Percentiles rank a stretch among this genome's conserved stretches.
These are phyloP conservation scores for Cyclophora punctaria DNA, from an alignment of 2,888 invertebrate genomes.

Conservation along the genomic window DNA sequence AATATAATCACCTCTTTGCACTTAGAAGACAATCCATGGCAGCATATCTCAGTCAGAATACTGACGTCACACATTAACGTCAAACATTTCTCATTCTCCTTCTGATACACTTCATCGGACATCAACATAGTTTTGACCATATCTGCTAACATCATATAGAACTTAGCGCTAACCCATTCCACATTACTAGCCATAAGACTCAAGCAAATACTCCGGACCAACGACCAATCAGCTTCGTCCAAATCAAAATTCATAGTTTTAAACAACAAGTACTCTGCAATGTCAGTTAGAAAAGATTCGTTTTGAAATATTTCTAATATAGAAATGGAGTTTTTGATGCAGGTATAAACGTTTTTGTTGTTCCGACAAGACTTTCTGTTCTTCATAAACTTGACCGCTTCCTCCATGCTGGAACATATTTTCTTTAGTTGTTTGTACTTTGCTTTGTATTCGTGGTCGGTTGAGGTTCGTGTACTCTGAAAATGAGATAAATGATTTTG, in stretches of 20 bases:
- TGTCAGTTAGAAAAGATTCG: conserved; percentile 64
- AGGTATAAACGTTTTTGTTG: conserved; percentile 47
- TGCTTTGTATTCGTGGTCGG: conserved; percentile 56
- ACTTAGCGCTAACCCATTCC: conserved; percentile 66
- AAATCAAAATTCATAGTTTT: conserved; percentile 46
- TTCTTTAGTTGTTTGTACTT: conserved; percentile 54
- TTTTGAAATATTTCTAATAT: conserved; percentile 77
- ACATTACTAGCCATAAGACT: conserved; percentile 74
- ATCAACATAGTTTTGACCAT: conserved; percentile 73
- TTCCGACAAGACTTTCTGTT: conserved; percentile 36
- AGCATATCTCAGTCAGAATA: conserved; percentile 78
- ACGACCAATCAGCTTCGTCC: conserved; percentile 47
- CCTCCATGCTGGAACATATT: conserved; percentile 49
- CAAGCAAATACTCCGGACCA: conserved; percentile 59
- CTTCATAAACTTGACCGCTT: conserved; percentile 52
- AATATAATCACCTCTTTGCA: conserved; percentile 37
- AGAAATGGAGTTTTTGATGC: conserved; percentile 70
- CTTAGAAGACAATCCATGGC: conserved; percentile 73
- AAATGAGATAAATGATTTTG: conserved; percentile 14
- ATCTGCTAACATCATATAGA: conserved; percentile 71
- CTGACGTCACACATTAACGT: conserved; percentile 73
- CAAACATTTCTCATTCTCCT: conserved; percentile 62
- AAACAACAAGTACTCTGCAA: conserved; percentile 48
- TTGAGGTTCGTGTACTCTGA: conserved; percentile 44
- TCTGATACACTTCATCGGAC: conserved; percentile 54